Conservation (phyloP, 35 echinoderm and acorn worm genomes). For the Apostichopus parvimensis region DNA sequence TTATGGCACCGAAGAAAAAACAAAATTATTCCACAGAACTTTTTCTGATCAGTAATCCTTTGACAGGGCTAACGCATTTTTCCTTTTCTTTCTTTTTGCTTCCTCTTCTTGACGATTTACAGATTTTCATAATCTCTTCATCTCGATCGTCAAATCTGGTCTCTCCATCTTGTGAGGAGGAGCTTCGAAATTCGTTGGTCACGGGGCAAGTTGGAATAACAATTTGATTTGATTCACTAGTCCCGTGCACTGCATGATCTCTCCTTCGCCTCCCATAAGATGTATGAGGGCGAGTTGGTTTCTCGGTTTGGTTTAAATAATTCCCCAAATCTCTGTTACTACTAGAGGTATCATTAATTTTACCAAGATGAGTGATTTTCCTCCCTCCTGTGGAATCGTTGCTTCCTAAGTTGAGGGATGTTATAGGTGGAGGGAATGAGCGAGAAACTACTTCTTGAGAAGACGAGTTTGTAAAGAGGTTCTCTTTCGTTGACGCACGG, state of each 20-base stretch:
- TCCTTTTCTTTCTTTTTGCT: slow-evolving; percentile 37
- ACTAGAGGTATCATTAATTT: neutral
- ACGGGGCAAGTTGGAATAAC: slow-evolving; percentile 47
- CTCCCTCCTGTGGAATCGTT: neutral
- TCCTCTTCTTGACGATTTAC: slow-evolving; percentile 46
- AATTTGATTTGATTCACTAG: neutral
- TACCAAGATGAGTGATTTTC: neutral
- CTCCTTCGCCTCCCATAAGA: slow-evolving; percentile 19
- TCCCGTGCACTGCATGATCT: neutral
- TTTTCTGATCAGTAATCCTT: slow-evolving; percentile 32
- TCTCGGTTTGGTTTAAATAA: neutral
- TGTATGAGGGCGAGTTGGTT: slow-evolving; percentile 22
- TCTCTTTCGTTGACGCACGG: neutral
- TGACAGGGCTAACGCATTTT: slow-evolving; percentile 21
- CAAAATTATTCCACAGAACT: slow-evolving; percentile 20
- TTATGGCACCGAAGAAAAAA: too few species aligned
- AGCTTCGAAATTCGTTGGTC: slow-evolving; percentile 27
- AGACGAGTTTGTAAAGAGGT: neutral
- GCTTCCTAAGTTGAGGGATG: neutral
- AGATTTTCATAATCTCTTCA: slow-evolving; percentile 16
- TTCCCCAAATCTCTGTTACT: neutral
- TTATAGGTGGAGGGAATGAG: slow-evolving; percentile 34
- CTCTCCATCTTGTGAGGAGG: neutral
- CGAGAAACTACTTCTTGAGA: neutral
- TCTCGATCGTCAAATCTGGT: neutral